Evolutionary conservation across 2,113 vertebrate genomes (phyloP), one percentile per base, ranked within the genome.

Genomic region (Motacilla tschutschensis): DNA sequence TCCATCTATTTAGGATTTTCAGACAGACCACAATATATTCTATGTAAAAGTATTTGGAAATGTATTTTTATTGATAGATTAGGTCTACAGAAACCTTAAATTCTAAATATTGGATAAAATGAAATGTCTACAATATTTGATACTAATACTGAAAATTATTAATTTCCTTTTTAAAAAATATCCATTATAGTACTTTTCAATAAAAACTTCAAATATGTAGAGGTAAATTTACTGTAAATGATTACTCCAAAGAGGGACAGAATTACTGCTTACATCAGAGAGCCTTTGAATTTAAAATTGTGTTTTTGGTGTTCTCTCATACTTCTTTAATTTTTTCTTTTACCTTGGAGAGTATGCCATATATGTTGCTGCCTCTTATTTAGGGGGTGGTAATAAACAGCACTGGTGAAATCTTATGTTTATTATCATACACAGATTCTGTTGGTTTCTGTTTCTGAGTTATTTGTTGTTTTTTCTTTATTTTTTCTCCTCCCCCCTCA

Each of bases 361-460:
- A 97, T 98, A 97, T 98, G 98, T 98, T 98, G 98, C 97, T 98
- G 95, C 98, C 98, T 98, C 93, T 96, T 97, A 97, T 91, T 95
- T 91, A 95, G 88, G 95, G 97, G 98, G 98, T 98, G 94, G 97
- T 98, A 97, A 98, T 98, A 98, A 98, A 98, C 97, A 97, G 97
- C 98, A 97, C 98, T 98, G 98, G 98, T 98, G 97, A 99, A 98
- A 98, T 98, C 98, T 98, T 99, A 98, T 98, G 98, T 99, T 99
- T 98, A 98, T 93, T 98, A 99, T 99, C 99, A 99, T 98, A 99
- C 97, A 99, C 98, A 98, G 96, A 98, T 99, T 99, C 98, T 99
- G 99, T 99, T 99, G 98, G 98, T 93, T 99, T 98, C 98, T 99
- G 98, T 99, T 99, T 99, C 98, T 99, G 98, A 99, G 98, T 99